Base-by-base conservation (phyloP, 2,888 invertebrate genomes). In the Belgica antarctica region DNA sequence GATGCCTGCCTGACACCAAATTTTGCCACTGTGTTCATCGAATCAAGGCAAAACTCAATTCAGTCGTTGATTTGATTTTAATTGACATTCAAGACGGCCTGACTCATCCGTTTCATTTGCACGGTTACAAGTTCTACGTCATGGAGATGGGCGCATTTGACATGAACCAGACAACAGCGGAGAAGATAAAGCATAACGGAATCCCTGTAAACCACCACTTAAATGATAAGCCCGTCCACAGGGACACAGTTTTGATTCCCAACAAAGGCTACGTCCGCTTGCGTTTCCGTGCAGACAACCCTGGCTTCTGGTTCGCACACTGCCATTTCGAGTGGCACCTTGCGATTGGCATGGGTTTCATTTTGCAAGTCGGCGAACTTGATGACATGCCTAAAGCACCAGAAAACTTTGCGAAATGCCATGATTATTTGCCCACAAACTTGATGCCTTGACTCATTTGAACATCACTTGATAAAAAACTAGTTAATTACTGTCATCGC, bases 351-450 rank as follows among this genome's bases (percentile, higher is more conserved):
- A 77, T 77, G 77, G 77, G 73, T 8, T 71, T 77, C 17, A 71
- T 77, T 17, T 8, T 76, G 8, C 75, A 77, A 72, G 76, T 77
- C 25, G 77, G 92, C 0, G 83, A 85, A 61, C 76, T 81, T 34
- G 77, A 80, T 24, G 86, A 92, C 75, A 86, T 90, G 78, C 84
- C 86, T 0, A 78, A 83, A 62, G 82, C 86, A 0, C 92, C 92
- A 10, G 15, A 41, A n/a, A n/a, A 41, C 15, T 5, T 41, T 41
- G 41, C 4, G 2, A 41, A 41, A 15, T 41, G 41, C 10, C n/a
- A 10, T 2, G 15, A 41, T 15, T 41, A 5, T n/a, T 4, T 41
- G 2, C 41, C 41, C 8, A 41, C n/a, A n/a, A n/a, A n/a, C n/a
- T n/a, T n/a, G n/a, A n/a, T n/a, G n/a, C n/a, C n/a, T n/a, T n/a